Evolutionary conservation across 92 coral and sea anemone genomes (phyloP), one percentile per base, ranked within the genome.

Genomic region (Epizoanthus rinbou): DNA sequence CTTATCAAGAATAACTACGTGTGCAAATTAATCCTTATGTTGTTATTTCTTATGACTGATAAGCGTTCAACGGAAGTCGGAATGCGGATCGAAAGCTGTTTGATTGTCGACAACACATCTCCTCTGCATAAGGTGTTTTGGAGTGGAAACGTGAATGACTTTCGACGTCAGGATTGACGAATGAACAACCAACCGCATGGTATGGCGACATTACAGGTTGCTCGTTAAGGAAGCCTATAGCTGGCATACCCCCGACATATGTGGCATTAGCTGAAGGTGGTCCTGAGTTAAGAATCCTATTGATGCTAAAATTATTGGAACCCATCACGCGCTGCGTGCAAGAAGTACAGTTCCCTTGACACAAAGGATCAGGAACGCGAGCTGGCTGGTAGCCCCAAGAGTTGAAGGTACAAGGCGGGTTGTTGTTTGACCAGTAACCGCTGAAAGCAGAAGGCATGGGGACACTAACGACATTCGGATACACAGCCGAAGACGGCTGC

Each of bases 371-470:
- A 60, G 14, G 43, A 39, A 57, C 63, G 22, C 57, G 82, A 35
- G 41, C 13, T 1, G 82, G 57, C 23, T 78, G 57, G 15, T 59
- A 60, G 33, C 64, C 70, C 72, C 70, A 60, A 4, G 58, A 69
- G 17, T 43, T 57, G 33, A 76, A 43, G 50, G 25, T 19, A 43
- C 50, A 78, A 21, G 82, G 25, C 18, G 68, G 65, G 57, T 22
- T 23, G 45, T 57, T 9, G 65, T 75, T 78, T 65, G 82, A 41
- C 70, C 82, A 60, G 71, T 78, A 78, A 10, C 71, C 70, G 47
- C 66, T 47, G 47, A 78, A 17, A 9, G 17, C 17, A 19, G 28
- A 21, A 35, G 70, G 35, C 47, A 25, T 57, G 45, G 66, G 70
- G 17, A 31, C 39, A 43, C 64, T 78, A n/a, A 78, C 28, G 15